phyloP scores from a whole-genome alignment of 2,113 vertebrate genomes.

The Odontesthes bonariensis region DNA sequence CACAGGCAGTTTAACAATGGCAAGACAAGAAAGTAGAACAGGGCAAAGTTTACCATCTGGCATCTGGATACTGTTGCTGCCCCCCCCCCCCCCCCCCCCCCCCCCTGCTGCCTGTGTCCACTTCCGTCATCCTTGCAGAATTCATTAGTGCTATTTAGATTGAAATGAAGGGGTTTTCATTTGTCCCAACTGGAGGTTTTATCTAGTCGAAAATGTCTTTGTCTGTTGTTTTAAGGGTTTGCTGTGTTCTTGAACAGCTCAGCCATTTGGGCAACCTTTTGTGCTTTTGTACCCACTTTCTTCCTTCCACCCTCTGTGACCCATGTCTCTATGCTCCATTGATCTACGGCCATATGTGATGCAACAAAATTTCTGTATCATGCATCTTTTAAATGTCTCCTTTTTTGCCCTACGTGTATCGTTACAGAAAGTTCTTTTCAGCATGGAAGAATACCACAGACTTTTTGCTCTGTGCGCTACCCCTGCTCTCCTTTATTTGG shows the following conservation, averaged over 20 bases:
- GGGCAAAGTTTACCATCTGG: slow-evolving; percentile 50
- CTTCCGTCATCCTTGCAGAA: slow-evolving; percentile 53
- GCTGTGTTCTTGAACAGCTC: slow-evolving; percentile 12
- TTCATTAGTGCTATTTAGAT: slow-evolving; percentile 53
- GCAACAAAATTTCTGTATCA: slow-evolving; percentile 8
- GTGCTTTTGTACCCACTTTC: slow-evolving; percentile 9
- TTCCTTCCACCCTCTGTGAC: slow-evolving; percentile 17
- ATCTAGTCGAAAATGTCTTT: slow-evolving; percentile 24
- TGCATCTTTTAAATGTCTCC: slow-evolving; percentile 9
- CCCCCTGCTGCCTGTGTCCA: slow-evolving; percentile 38
- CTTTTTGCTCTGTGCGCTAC: background rate
- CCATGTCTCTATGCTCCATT: slow-evolving; percentile 19
- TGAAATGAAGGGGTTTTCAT: slow-evolving; percentile 42
- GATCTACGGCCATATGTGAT: slow-evolving; percentile 19
- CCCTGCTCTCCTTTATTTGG: slow-evolving; percentile 48
- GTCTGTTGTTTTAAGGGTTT: slow-evolving; percentile 20
- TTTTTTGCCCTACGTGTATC: background rate
- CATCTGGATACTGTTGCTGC: slow-evolving; percentile 54
- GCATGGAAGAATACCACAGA: too few relatives aligned
- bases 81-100: slow-evolving; percentile 25
- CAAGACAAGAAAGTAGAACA: slow-evolving; percentile 11
- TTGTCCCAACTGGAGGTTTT: slow-evolving; percentile 25
- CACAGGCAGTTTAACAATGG: slow-evolving; percentile 42
- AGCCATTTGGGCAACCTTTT: slow-evolving; percentile 24
- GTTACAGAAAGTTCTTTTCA: too few relatives aligned